Evolutionary conservation across 1,140 invertebrate species (phyloP).

Genomic region (Brachionus asplanchnoidis): DNA sequence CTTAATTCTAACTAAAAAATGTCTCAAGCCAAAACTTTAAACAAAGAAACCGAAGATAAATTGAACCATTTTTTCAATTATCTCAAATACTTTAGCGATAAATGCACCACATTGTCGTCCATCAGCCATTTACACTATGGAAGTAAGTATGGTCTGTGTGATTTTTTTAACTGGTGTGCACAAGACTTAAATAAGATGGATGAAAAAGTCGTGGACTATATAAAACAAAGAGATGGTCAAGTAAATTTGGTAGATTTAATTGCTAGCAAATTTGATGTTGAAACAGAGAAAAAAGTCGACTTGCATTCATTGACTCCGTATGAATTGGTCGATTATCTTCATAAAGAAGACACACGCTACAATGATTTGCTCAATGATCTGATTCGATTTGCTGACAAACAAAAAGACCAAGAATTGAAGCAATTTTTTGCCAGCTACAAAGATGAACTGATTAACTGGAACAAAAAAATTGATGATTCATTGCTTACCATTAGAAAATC

Average conservation of each 20-base stretch:
- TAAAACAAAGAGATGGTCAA: not conserved
- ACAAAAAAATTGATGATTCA: not conserved
- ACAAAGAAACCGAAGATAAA: not conserved
- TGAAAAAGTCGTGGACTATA: not conserved
- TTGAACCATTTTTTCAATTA: not conserved
- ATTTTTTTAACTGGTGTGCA: not conserved
- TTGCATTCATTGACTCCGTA: not conserved
- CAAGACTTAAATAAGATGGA: not conserved
- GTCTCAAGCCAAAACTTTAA: not conserved
- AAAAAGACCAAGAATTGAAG: not conserved
- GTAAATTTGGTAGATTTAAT: not conserved
- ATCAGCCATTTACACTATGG: not conserved
- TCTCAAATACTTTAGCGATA: constrained; percentile 1
- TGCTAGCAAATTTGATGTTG: not conserved
- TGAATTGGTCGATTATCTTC: not conserved
- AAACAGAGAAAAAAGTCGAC: not conserved
- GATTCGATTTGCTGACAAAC: not conserved
- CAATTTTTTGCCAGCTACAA: not conserved
- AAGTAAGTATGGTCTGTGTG: not conserved
- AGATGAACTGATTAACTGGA: not conserved
- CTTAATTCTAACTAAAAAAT: not conserved
- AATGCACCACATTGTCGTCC: not conserved
- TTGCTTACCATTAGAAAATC: not conserved
- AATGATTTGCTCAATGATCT: not conserved
- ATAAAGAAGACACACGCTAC: not conserved